Base-by-base conservation (phyloP, 1,140 invertebrate species). In the Drosophila kurseongensis region DNA sequence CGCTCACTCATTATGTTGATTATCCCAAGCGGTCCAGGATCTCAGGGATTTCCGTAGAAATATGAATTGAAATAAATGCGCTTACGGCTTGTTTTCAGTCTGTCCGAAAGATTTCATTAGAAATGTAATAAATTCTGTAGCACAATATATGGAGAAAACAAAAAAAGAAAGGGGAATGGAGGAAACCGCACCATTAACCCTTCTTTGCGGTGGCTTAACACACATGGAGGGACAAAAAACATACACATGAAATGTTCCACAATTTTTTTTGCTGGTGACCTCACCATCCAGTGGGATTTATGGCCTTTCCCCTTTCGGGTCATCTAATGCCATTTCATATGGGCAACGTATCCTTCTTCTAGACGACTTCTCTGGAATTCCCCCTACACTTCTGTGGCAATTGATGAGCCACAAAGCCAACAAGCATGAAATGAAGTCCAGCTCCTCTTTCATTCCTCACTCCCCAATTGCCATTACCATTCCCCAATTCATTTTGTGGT, bases 11-110 rank as follows among this genome's bases (percentile, higher is more conserved):
- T 88, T 88, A 88, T 88, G 79, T 83, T 88, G 83, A 88, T 88
- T 88, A 88, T 88, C 83, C 83, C 83, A 66, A 66, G 83, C 71
- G 84, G 72, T 56, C 60, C 84, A 32, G 47, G 63, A 67, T 58
- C 55, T 57, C 55, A 56, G 67, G 51, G 47, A 60, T 66, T 79
- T 66, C 52, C 35, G 60, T 62, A 79, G 81, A 80, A 88, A 88
- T 88, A 88, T 88, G 83, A 88, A 88, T 88, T 83, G 83, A 88
- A 89, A 88, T 89, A 88, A 88, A 88, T 83, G 84, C 80, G 84
- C 83, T 83, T 89, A 88, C 84, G 36, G 62, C 68, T 73, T 65
- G 74, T 60, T 66, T 78, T 36, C 44, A 35, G 40, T 47, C 69
- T 41, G 52, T 52, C 18, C 61, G 35, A 51, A 38, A 68, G 74